Evolutionary conservation across 2,113 vertebrate species (phyloP).

Genomic region (Vireo altiloquus): DNA sequence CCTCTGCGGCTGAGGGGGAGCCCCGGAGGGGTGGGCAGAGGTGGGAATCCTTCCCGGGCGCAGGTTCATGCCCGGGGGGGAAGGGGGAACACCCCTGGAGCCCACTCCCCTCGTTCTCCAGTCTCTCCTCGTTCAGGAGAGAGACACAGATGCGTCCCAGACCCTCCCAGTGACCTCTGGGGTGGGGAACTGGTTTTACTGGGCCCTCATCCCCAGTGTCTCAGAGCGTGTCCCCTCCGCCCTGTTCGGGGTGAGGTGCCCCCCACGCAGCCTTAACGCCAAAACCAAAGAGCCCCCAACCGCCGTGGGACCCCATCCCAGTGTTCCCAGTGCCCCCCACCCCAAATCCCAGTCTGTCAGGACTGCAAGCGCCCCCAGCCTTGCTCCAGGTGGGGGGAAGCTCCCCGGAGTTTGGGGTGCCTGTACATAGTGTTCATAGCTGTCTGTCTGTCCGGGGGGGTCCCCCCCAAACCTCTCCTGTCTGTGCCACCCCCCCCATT

Average conservation of each 20-base stretch:
- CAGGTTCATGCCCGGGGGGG: too few relatives aligned
- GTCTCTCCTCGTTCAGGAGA: not conserved
- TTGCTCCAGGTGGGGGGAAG: not conserved
- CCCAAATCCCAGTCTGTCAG: not conserved
- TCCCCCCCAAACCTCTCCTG: too few relatives aligned
- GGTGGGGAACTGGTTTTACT: not conserved
- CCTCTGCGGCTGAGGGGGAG: rapidly evolving
- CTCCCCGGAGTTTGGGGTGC: not conserved
- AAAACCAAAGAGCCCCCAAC: constrained; percentile 31
- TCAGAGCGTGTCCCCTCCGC: not conserved
- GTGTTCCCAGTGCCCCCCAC: not conserved
- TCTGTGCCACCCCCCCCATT: not conserved
- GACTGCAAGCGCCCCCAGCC: not conserved
- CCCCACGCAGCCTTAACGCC: not conserved
- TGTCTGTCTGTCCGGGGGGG: not conserved
- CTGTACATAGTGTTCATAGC: not conserved
- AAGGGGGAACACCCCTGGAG: rapidly evolving
- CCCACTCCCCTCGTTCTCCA: too few relatives aligned
- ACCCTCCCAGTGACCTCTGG: not conserved
- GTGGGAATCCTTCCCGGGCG: rapidly evolving
- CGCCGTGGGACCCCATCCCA: not conserved
- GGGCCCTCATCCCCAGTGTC: not conserved
- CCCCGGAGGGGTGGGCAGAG: rapidly evolving
- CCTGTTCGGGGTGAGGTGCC: rapidly evolving
- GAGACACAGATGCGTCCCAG: not conserved